Conservation (phyloP, 2,888 invertebrate genomes). For the Drosophila limbata region DNA sequence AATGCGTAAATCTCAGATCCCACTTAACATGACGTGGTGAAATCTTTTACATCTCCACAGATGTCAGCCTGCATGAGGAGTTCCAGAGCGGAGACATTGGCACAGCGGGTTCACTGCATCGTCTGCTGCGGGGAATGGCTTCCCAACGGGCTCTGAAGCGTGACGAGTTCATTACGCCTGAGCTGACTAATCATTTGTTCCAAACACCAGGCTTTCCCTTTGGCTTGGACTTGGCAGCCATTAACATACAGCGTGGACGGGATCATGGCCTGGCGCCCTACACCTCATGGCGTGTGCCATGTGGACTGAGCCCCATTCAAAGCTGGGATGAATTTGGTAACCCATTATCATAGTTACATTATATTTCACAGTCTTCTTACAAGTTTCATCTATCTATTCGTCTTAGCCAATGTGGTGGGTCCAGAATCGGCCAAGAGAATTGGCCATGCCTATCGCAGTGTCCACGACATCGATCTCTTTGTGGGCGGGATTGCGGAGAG, state of each 20-base stretch:
- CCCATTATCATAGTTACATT: not conserved
- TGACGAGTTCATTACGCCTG: conserved; percentile 92
- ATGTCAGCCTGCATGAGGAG: conserved; percentile 93
- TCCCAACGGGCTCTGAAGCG: conserved; percentile 92
- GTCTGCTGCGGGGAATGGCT: conserved; percentile 91
- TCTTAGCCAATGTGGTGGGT: conserved; percentile 87
- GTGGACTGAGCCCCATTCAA: conserved; percentile 89
- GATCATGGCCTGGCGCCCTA: conserved; percentile 95
- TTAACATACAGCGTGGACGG: conserved; percentile 94
- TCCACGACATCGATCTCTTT: conserved; percentile 94
- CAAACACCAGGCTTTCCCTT: conserved; percentile 90
- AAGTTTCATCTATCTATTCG: not conserved
- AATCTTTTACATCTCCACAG: conserved; percentile 84
- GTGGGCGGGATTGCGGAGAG: conserved; percentile 92
- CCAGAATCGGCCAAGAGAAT: conserved; percentile 88
- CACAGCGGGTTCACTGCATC: conserved; percentile 92
- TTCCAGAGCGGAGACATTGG: conserved; percentile 90
- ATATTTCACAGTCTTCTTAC: not conserved
- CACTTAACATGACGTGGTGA: too few species aligned
- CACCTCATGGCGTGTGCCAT: conserved; percentile 92
- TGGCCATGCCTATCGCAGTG: conserved; percentile 88
- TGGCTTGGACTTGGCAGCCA: conserved; percentile 94
- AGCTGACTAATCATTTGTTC: conserved; percentile 93
- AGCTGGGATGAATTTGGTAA: conserved; percentile 89
- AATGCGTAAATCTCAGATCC: too few species aligned